phyloP scores from a whole-genome alignment of 2,888 invertebrate species.

The Dryomyza anilis region DNA sequence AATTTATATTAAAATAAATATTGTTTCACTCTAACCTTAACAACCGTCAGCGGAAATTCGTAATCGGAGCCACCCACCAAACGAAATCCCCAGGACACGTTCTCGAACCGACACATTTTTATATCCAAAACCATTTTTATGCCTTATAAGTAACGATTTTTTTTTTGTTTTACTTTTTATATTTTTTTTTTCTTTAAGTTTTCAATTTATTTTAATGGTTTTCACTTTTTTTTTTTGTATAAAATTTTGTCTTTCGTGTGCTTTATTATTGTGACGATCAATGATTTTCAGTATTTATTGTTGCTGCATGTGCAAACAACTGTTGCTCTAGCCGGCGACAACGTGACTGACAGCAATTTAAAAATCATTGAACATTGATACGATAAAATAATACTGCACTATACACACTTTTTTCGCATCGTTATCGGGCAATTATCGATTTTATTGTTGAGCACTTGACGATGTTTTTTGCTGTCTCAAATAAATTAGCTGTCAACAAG shows the following conservation, averaged over 20 bases:
- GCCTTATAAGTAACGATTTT: conserved; percentile 15
- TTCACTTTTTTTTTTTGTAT: no score
- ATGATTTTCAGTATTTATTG: background rate
- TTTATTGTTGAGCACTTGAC: conserved; percentile 3
- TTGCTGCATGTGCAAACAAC: conserved; percentile 19
- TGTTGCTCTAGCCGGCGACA: conserved; percentile 24
- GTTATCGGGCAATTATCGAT: conserved; percentile 29
- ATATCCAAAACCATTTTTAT: conserved; percentile 71
- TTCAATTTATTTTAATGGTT: background rate
- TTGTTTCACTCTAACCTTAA: conserved; percentile 66
- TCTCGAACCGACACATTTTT: conserved; percentile 68
- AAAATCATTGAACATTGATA: background rate
- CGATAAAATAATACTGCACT: background rate
- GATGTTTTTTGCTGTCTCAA: no score
- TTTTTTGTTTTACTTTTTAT: background rate
- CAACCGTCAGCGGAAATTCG: conserved; percentile 74
- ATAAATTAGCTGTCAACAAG: no score
- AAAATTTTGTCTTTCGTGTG: background rate
- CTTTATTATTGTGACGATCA: conserved; percentile 12
- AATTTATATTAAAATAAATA: no score
- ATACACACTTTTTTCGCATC: conserved; percentile 7
- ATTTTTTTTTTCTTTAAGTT: conserved; percentile 2
- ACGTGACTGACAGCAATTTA: conserved; percentile 36
- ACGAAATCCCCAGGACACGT: conserved; percentile 78
- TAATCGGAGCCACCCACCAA: conserved; percentile 77